Conservation (phyloP, 2,888 invertebrate species). For the Cantharis flavilabris region DNA sequence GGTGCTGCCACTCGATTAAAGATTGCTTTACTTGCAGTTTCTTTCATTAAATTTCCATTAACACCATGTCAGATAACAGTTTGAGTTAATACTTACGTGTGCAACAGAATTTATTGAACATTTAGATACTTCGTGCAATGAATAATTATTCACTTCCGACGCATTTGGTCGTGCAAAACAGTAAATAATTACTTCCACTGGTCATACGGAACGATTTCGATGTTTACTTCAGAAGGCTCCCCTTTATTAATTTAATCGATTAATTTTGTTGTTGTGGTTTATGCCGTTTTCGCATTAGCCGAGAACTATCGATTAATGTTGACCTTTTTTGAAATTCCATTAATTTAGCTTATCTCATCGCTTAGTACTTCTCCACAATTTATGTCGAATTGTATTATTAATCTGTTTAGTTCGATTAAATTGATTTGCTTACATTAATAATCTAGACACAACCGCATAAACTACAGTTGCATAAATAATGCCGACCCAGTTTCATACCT, state of each 20-base stretch:
- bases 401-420: neutral
- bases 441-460: neutral
- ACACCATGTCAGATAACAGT: neutral
- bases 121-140: constrained; percentile 5
- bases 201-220: neutral
- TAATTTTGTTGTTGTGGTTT: neutral
- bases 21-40: neutral
- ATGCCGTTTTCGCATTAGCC: neutral
- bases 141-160: constrained; percentile 12
- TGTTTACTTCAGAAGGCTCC: constrained; percentile 3
- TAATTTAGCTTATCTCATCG: neutral
- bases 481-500: neutral
- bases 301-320: neutral
- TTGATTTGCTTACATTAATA: neutral
- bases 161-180: constrained; percentile 8
- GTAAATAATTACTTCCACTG: constrained; percentile 6
- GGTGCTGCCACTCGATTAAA: neutral
- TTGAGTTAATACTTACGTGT: neutral
- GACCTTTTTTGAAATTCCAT: neutral
- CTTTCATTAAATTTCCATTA: neutral
- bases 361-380: neutral
- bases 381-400: neutral
- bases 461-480: neutral
- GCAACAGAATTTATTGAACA: constrained; percentile 1
- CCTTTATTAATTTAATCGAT: neutral